Evolutionary conservation across 2,797 vertebrate species (phyloP).

Genomic region (Myotis vivesi): DNA sequence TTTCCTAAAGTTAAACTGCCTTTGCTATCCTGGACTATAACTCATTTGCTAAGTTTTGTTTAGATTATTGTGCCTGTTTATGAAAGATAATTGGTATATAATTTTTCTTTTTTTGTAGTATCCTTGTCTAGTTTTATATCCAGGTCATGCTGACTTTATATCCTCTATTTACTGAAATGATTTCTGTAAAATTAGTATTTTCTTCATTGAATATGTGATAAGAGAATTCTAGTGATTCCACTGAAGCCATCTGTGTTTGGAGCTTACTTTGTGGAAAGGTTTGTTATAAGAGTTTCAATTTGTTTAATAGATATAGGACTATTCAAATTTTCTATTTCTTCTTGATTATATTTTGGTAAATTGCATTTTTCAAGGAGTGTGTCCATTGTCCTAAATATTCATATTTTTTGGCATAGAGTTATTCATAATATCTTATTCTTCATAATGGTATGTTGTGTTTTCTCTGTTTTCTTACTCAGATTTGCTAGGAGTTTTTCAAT

Average conservation of each 20-base stretch:
- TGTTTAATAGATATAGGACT: neutral
- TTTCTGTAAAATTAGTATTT: neutral
- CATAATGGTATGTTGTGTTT: neutral
- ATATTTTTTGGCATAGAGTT: neutral
- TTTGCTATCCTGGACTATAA: neutral
- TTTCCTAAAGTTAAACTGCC: neutral
- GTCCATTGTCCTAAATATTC: neutral
- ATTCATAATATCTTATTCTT: neutral
- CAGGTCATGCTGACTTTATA: neutral
- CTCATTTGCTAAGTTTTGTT: conserved; percentile 34
- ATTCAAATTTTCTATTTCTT: neutral
- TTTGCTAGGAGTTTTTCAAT: neutral
- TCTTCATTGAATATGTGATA: neutral
- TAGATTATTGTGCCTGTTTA: neutral
- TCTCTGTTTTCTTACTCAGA: neutral
- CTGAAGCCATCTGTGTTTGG: neutral
- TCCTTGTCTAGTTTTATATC: neutral
- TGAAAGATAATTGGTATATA: neutral
- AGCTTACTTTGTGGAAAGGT: neutral
- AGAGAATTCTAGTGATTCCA: neutral
- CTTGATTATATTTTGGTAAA: neutral
- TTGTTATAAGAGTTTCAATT: neutral
- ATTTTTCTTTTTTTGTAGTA: neutral
- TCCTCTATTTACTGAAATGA: neutral
- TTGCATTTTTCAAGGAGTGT: neutral